These are phyloP conservation scores for Halcyon leucocephala DNA, from an alignment of 2,797 vertebrate species.

Conservation along the genomic window DNA sequence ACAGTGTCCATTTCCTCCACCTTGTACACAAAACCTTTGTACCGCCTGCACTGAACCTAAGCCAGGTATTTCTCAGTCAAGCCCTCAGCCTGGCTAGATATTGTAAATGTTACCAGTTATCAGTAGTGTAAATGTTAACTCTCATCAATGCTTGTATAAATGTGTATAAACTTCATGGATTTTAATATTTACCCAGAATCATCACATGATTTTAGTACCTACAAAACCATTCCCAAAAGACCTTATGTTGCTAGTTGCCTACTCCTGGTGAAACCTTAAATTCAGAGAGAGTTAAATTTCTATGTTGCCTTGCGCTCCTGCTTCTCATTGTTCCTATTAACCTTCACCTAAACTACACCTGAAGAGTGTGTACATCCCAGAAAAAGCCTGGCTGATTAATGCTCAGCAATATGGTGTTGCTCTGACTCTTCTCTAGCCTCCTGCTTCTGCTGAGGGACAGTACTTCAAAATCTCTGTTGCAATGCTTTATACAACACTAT, in stretches of 20 bases:
- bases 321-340: background rate
- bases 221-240: background rate
- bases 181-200: background rate
- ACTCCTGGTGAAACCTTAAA: background rate
- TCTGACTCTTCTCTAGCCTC: background rate
- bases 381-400: background rate
- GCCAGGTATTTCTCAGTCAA: background rate
- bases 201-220: background rate
- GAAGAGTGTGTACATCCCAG: background rate
- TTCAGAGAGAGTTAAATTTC: background rate
- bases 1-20: fast-evolving
- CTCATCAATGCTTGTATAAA: background rate
- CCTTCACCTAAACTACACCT: background rate
- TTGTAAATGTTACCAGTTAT: background rate
- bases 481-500: background rate
- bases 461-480: background rate
- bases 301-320: fast-evolving
- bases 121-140: background rate
- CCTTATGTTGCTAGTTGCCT: background rate
- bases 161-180: background rate
- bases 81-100: background rate
- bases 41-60: background rate
- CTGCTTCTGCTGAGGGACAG: background rate
- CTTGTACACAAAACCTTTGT: background rate
- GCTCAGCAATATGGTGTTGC: background rate